Evolutionary conservation across 92 coral and sea anemone species (phyloP), one percentile per base, ranked within the genome.

Genomic region (Heliopora coerulea): DNA sequence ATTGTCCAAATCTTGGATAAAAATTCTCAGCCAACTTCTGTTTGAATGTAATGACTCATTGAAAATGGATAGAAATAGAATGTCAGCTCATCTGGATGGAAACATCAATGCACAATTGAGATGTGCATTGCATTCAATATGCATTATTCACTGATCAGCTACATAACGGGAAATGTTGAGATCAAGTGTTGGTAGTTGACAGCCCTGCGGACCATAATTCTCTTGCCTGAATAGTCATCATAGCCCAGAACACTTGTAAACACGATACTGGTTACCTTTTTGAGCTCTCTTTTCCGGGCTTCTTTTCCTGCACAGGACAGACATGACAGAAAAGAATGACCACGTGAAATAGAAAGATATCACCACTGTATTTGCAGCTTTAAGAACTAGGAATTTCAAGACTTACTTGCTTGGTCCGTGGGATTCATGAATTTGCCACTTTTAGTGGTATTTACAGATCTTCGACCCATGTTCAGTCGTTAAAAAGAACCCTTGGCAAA

Each of bases 401-500:
- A 67, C 98, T 87, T 86, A 93, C 98, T 86, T 26, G 98, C 98
- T 86, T 93, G 98, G 78, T 93, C 98, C 25, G 98, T 93, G 3
- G 98, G 98, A 72, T 93, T 93, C 98, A 93, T 93, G 54, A 90
- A 93, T 76, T 93, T 93, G 60, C 98, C 98, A 93, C 96, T 93
- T 81, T 93, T 93, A 33, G 98, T 93, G 77, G 98, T 93, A 61
- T 87, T 85, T 33, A 87, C 91, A 37, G 98, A 93, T 18, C 98
- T 86, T 73, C 98, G 82, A 35, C 98, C 98, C 98, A 93, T 93
- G 39, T 57, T 91, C 83, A 19, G 18, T 18, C 15, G 30, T 41
- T 40, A 65, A 21, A 26, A 20, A 19, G 33, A 39, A 40, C 33
- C 34, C 35, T n/a, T 7, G 14, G 14, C 49, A 40, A 39, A 40